Percentiles rank a stretch among this genome's conserved stretches.
These are phyloP conservation scores for Drosophila tani DNA, from an alignment of 1,140 invertebrate species.

Conservation along the genomic window DNA sequence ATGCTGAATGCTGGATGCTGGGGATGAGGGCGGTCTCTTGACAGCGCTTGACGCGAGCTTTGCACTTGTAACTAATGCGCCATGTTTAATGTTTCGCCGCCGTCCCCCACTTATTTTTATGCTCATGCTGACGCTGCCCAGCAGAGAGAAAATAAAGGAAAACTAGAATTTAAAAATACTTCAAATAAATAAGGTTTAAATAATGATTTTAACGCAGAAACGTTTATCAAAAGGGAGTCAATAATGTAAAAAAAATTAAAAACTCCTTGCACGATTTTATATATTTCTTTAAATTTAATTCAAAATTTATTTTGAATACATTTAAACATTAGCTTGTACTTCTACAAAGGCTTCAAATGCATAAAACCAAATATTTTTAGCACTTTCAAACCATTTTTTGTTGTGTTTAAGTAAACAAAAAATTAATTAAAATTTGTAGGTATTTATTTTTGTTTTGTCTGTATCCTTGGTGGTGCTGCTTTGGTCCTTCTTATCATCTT, in stretches of 20 bases:
- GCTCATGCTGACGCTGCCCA: constrained; percentile 14
- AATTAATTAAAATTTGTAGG: neutral
- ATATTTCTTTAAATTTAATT: too few relatives aligned
- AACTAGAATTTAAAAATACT: neutral
- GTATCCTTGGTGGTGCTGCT: neutral
- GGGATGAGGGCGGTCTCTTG: constrained; percentile 10
- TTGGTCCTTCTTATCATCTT: constrained; percentile 24
- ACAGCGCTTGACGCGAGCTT: constrained; percentile 58
- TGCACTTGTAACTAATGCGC: constrained; percentile 77
- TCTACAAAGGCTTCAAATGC: too few relatives aligned
- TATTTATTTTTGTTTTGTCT: constrained; percentile 2
- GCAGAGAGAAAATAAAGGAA: neutral
- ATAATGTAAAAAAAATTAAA: neutral
- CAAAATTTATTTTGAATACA: too few relatives aligned
- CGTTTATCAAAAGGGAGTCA: neutral
- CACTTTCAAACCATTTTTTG: neutral
- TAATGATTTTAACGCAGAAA: neutral
- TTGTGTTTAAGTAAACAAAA: neutral
- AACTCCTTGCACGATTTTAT: too few relatives aligned
- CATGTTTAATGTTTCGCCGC: constrained; percentile 67
- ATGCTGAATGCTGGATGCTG: neutral
- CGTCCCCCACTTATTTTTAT: constrained; percentile 24
- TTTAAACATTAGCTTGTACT: too few relatives aligned
- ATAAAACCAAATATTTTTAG: too few relatives aligned
- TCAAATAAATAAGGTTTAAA: too few relatives aligned